Base-by-base conservation (phyloP, 1,140 invertebrate species). In the Cydia pomonella region DNA sequence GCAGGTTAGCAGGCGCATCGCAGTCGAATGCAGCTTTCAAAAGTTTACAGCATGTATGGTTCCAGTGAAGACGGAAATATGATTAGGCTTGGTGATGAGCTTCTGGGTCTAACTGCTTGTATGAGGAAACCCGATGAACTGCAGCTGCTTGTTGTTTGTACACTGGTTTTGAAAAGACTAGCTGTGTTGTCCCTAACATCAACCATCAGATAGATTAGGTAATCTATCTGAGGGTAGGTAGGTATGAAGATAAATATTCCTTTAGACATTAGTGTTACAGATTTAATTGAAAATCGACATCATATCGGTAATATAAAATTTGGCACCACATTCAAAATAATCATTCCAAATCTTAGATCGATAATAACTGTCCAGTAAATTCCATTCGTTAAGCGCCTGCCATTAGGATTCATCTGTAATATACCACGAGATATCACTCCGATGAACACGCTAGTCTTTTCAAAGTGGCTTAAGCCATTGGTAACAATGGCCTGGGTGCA, bases 401-500 rank as follows among this genome's bases (percentile, higher is more conserved):
- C 50, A 59, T 59, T 59, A 23, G 53, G 18, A 23, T 23, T 53
- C 53, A 59, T 59, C 18, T 59, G 53, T 23, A 59, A 4, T 59
- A 59, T 23, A 59, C n/a, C 53, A 23, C 21, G 10, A 23, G 9
- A 53, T 21, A 2, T 59, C 53, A 7, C 53, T 23, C 10, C 2
- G n/a, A 7, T 53, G 6, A 18, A 59, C 53, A 59, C 53, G 82
- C 77, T 79, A 73, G 25, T 82, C 77, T 80, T 87, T 87, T 85
- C 83, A 79, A n/a, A 69, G 33, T 81, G 80, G 72, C 71, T 75
- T 79, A 76, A 77, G 75, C 80, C 75, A 23, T 76, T 72, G 80
- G 80, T 90, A 83, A 85, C 81, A 76, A 83, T 80, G 82, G 84
- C 85, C 83, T 84, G 77, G 85, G 83, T 86, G 84, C 89, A 95